Evolutionary conservation across 2,888 invertebrate species (phyloP).

Genomic region (Chrysolina haemoptera): DNA sequence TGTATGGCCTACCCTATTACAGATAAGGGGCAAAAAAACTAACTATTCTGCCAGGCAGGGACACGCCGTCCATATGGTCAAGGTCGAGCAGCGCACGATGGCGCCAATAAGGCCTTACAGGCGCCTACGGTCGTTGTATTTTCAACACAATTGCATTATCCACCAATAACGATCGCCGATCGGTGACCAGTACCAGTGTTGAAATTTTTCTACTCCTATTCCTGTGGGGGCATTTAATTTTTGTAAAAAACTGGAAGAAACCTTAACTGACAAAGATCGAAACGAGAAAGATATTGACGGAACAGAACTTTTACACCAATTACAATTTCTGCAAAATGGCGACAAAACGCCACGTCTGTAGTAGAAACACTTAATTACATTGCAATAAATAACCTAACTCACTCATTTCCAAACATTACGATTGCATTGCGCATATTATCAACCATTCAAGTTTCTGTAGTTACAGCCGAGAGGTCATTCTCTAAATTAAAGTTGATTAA

Average conservation of each 20-base stretch:
- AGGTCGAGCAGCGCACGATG: too few species aligned
- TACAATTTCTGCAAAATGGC: conserved; percentile 25
- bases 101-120: too few species aligned
- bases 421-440: conserved; percentile 9
- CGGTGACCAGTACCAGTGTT: too few species aligned
- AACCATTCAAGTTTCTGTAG: conserved; percentile 19
- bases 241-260: background rate
- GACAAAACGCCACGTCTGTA: conserved; percentile 18
- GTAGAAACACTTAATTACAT: conserved; percentile 25
- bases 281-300: conserved; percentile 3
- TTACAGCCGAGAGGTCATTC: conserved; percentile 18
- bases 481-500: conserved; percentile 22
- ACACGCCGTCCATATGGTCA: too few species aligned
- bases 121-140: too few species aligned
- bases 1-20: too few species aligned
- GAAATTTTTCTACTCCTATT: too few species aligned
- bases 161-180: too few species aligned
- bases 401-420: conserved; percentile 14
- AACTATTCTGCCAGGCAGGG: too few species aligned
- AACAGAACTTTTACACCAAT: conserved; percentile 26
- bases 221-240: background rate
- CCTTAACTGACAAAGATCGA: background rate
- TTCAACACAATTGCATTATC: too few species aligned
- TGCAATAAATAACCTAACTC: conserved; percentile 27
- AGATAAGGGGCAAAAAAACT: too few species aligned